A percentile compares a stretch with the other conserved stretches of the same genome.
Conservation (phyloP, 2,113 vertebrate genomes). For the Addax nasomaculatus region DNA sequence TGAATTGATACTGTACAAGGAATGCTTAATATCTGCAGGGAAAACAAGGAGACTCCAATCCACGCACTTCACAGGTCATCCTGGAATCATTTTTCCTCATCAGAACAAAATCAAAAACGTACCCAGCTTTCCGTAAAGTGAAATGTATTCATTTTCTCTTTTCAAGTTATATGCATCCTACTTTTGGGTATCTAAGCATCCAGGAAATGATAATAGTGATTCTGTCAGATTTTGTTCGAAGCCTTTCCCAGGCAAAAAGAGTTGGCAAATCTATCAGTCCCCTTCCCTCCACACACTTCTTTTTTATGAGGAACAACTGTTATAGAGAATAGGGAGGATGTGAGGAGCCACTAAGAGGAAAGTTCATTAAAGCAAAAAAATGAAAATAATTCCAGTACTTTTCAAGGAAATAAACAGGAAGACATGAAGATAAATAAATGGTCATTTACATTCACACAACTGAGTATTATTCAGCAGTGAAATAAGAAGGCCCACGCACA, state of each 20-base stretch:
- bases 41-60: background rate
- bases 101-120: background rate
- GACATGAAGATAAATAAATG: background rate
- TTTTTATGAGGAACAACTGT: background rate
- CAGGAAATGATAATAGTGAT: background rate
- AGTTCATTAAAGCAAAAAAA: background rate
- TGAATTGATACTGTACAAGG: background rate
- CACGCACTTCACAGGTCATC: background rate
- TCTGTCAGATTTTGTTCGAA: background rate
- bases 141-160: slow-evolving; percentile 26
- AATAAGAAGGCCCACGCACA: background rate
- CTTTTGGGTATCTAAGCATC: background rate
- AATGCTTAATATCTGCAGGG: background rate
- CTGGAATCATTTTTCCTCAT: background rate
- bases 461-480: background rate
- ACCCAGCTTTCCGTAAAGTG: background rate
- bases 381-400: background rate
- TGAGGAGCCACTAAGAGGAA: background rate
- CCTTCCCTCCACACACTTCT: background rate
- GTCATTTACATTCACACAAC: background rate
- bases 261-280: background rate
- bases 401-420: background rate
- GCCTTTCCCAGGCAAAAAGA: background rate
- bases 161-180: background rate
- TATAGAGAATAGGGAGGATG: background rate